Conservation (phyloP, 2,797 vertebrate species). For the Anguilla anguilla region DNA sequence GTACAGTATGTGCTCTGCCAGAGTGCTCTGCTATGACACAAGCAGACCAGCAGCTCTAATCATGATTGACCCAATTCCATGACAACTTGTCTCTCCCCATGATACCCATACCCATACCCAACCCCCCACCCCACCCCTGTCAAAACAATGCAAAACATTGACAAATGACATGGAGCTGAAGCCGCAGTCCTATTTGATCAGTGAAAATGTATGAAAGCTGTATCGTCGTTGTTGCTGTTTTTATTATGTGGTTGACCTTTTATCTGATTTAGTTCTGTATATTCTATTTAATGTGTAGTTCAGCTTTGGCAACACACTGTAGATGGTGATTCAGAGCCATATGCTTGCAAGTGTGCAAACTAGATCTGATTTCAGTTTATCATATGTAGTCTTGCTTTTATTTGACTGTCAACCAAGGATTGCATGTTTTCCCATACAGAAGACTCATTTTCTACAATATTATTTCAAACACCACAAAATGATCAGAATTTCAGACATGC, state of each 20-base stretch:
- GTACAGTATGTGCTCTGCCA: not conserved
- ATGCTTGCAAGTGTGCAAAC: slow-evolving; percentile 20
- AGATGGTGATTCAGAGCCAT: not conserved
- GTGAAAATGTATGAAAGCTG: not conserved
- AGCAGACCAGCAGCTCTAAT: not conserved
- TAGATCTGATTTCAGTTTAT: slow-evolving; percentile 2
- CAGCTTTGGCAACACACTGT: not conserved
- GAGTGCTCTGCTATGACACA: not conserved
- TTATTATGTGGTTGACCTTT: not conserved
- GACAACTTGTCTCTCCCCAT: not conserved
- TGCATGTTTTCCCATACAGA: slow-evolving; percentile 25
- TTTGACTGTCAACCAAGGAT: slow-evolving; percentile 18
- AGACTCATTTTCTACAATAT: slow-evolving; percentile 3
- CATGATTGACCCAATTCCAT: not conserved
- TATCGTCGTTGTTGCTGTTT: not conserved
- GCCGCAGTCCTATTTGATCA: not conserved
- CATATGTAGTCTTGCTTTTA: slow-evolving; percentile 19
- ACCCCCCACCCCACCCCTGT: not conserved
- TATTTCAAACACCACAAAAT: slow-evolving; percentile 14
- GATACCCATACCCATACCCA: not conserved
- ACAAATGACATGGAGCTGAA: not conserved
- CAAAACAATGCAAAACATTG: not conserved
- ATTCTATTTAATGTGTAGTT: slow-evolving; percentile 9
- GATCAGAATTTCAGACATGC: not conserved
- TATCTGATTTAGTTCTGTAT: not conserved